These are phyloP conservation scores for Pseudomugil gertrudae DNA, from an alignment of 2,797 vertebrate genomes.

Conservation along the genomic window DNA sequence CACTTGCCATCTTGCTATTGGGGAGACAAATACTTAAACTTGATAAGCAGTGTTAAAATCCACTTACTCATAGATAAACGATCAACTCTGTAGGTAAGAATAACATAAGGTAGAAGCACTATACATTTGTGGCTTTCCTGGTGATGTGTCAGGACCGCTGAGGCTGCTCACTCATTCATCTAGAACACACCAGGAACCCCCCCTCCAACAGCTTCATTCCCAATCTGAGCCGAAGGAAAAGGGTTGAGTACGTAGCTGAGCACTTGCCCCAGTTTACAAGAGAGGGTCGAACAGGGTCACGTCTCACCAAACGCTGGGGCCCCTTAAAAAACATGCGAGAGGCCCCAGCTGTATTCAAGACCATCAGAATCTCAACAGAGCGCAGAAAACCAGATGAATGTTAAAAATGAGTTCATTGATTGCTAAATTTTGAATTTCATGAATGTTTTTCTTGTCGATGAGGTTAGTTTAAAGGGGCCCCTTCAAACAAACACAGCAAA, in stretches of 20 bases:
- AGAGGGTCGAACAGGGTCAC: constrained; percentile 77
- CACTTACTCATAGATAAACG: constrained; percentile 33
- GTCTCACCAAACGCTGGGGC: constrained; percentile 76
- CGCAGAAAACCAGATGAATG: constrained; percentile 62
- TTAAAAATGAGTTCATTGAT: constrained; percentile 31
- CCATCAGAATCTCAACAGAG: constrained; percentile 58
- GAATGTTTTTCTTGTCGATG: constrained; percentile 53
- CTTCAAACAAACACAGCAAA: constrained; percentile 42
- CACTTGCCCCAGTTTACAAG: constrained; percentile 78
- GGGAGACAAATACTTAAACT: constrained; percentile 9
- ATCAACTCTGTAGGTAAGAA: constrained; percentile 44
- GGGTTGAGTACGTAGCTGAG: constrained; percentile 54
- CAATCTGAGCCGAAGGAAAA: constrained; percentile 41
- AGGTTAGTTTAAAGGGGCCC: constrained; percentile 40
- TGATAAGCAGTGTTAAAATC: not conserved
- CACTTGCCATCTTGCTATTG: not conserved
- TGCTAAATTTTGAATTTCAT: constrained; percentile 27
- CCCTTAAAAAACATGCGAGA: constrained; percentile 73
- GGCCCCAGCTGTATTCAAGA: constrained; percentile 69
- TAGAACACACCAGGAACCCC: constrained; percentile 46
- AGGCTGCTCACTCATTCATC: constrained; percentile 60
- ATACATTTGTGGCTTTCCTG: constrained; percentile 43
- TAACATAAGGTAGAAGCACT: constrained; percentile 42
- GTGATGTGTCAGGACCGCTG: constrained; percentile 64
- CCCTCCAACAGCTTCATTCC: constrained; percentile 39